Base-by-base conservation (phyloP, 2,888 invertebrate species). In the Diarsia rubi region DNA sequence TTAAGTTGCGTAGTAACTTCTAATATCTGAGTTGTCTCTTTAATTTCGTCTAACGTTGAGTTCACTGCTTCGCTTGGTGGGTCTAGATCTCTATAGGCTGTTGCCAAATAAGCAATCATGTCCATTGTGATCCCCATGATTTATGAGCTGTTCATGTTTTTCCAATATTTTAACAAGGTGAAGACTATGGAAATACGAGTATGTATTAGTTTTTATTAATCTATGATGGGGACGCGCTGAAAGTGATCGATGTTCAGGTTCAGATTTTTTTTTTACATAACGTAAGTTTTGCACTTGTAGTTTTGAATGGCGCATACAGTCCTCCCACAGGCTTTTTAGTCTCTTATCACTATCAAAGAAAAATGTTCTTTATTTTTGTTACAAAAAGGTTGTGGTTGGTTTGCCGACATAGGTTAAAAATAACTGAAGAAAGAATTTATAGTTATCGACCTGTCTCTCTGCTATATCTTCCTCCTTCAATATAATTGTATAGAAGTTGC, bases 401-500 rank as follows among this genome's bases (percentile, higher is more conserved):
- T 27, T 57, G 19, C 9, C 3, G 14, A 24, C 57, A 19, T 14
- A 27, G 16, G 8, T 27, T 3, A 0, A 8, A 57, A 27, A 27
- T 57, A 24, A 57, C 24, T 16, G 8, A 16, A 16, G 16, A 27
- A 27, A 16, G 0, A 19, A 21, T n/a, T 42, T 14, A 37, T 11
- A 37, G 19, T n/a, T 71, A 47, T 27, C 2, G 3, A 54, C 24
- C 14, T 42, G 12, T 31, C 54, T 1, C 11, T 24, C 8, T 11
- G 11, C 54, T 24, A n/a, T n/a, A n/a, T n/a, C n/a, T 57, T 73
- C 27, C 42, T 24, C n/a, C 27, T 37, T 49, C 78, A 65, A 77
- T 59, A 74, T 85, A 69, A 81, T 65, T 81, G 82, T 85, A 70
- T 65, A 75, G 62, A 81, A 65, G 45, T 52, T 27, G 3, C 52